Evolutionary conservation across 1,140 invertebrate genomes (phyloP).

Genomic region (Anastrepha ludens): DNA sequence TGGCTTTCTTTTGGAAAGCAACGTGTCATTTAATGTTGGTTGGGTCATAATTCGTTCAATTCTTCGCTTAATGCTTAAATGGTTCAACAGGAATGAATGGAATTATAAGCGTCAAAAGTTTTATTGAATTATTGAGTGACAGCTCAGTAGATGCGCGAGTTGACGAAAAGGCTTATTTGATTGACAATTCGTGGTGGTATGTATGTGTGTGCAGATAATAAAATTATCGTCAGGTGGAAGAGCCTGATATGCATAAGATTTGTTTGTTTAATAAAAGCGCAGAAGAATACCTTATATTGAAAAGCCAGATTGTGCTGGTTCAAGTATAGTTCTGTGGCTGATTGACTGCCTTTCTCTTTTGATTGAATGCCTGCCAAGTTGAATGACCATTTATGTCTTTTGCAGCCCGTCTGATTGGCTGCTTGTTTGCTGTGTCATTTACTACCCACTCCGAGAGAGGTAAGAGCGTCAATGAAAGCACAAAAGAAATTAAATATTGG

Average conservation of each 20-base stretch:
- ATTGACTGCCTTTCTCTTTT: slow-evolving; percentile 1
- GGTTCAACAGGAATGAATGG: neutral
- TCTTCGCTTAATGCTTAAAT: neutral
- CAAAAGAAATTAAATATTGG: slow-evolving; percentile 29
- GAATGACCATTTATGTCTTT: slow-evolving; percentile 23
- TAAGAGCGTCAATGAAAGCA: neutral
- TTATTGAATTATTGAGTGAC: slow-evolving; percentile 34
- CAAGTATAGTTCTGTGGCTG: neutral
- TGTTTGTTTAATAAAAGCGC: neutral
- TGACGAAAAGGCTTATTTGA: slow-evolving; percentile 35
- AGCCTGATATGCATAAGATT: neutral
- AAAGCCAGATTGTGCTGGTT: neutral
- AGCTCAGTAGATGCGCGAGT: neutral
- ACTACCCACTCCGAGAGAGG: neutral
- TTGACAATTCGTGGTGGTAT: neutral
- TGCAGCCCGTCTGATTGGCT: neutral
- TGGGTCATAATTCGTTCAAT: too few relatives aligned
- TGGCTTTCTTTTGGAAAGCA: too few relatives aligned
- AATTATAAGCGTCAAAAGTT: slow-evolving; percentile 42
- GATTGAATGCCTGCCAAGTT: slow-evolving; percentile 36
- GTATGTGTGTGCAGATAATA: neutral
- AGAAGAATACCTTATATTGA: neutral
- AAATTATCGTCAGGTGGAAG: neutral
- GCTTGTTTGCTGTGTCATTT: neutral
- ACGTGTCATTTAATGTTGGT: too few relatives aligned